Evolutionary conservation across 2,888 invertebrate genomes (phyloP), one percentile per base, ranked within the genome.

Genomic region (Ceraclea dissimilis): DNA sequence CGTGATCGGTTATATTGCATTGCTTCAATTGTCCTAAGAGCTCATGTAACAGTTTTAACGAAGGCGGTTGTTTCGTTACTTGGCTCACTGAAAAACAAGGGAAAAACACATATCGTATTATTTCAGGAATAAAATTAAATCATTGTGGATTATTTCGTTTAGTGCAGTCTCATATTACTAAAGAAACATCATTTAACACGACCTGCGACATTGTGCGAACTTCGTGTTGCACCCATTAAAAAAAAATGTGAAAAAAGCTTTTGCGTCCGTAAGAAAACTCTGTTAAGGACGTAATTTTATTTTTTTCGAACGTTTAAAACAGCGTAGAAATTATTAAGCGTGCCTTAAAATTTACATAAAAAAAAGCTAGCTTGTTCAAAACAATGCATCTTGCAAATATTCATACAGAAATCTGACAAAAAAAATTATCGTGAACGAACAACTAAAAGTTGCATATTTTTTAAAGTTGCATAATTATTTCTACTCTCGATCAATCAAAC

Each of bases 151-250:
- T 16, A 43, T 13, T 43, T 43, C 26, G n/a, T n/a, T n/a, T 21
- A 48, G 48, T n/a, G 52, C 49, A 63, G 54, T 58, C 61, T 64
- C 64, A 64, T 64, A 64, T 64, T 64, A 64, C 64, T 64, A 64
- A 64, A 64, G 64, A 61, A 59, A 59, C 57, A 60, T 63, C 63
- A 62, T 53, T 53, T 49, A 39, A 54, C 56, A 52, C 44, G 47
- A 18, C 21, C 11, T 11, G 46, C 46, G 11, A 6, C 46, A 19
- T 19, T 18, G 18, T 46, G 26, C 26, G 16, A 39, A 39, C 39
- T 39, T 39, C 39, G 13, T 13, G 39, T 39, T 39, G 13, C 5
- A 39, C 39, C 39, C 39, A 39, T 39, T 39, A 26, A 49, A 52
- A 34, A 39, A 19, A 51, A 31, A 39, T 54, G 49, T 54, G 48